These are phyloP conservation scores for Rhabdornis inornatus DNA, from an alignment of 2,113 vertebrate genomes.

Conservation along the genomic window DNA sequence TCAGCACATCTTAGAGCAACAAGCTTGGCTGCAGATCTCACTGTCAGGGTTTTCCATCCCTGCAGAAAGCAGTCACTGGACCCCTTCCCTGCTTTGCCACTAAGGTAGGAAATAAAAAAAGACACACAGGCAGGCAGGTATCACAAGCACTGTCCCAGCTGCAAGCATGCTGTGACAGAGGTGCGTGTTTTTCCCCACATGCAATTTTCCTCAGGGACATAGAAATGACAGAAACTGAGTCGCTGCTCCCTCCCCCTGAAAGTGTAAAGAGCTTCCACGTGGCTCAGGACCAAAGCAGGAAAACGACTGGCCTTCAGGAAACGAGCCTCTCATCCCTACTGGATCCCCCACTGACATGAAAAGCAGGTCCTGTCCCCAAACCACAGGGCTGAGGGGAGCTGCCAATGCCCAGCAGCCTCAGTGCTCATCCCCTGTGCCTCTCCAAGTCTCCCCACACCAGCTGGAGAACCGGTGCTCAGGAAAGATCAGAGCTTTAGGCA, in stretches of 20 bases:
- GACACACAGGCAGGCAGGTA: neutral
- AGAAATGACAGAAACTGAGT: neutral
- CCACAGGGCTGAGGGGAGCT: neutral
- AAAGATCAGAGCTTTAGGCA: constrained; percentile 27
- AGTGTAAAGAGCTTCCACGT: neutral
- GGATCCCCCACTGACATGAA: rapidly evolving
- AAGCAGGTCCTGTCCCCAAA: neutral
- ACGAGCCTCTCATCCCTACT: neutral
- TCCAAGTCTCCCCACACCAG: constrained; percentile 34
- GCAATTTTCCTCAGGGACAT: neutral
- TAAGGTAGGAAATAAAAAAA: constrained; percentile 25
- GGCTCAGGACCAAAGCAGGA: neutral
- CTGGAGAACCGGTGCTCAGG: constrained; percentile 27
- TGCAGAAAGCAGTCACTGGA: neutral
- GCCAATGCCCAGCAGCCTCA: neutral
- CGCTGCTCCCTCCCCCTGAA: neutral
- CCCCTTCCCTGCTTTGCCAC: neutral
- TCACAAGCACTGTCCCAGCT: neutral
- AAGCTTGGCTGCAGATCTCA: neutral
- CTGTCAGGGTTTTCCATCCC: neutral
- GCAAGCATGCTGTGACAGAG: neutral
- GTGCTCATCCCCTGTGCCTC: neutral
- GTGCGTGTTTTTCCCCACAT: neutral
- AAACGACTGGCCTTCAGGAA: neutral
- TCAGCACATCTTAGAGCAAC: neutral